phyloP scores from a whole-genome alignment of 1,140 invertebrate species.

The Drosophila cardini region DNA sequence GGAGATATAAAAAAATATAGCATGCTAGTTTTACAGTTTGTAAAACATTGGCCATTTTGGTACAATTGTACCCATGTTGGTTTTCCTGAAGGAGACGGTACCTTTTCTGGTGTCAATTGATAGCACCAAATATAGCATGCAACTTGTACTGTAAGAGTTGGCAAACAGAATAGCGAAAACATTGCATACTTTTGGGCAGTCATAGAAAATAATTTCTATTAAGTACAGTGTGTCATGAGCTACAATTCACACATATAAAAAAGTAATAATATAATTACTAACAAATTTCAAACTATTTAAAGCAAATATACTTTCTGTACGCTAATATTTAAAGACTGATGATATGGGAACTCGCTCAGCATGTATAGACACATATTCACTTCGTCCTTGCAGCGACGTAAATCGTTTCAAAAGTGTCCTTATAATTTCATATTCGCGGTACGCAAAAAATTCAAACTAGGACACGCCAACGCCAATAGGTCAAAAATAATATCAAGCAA shows the following conservation, averaged over 20 bases:
- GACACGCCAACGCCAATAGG: background rate
- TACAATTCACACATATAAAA: too few species aligned
- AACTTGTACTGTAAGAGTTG: background rate
- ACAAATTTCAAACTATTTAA: too few species aligned
- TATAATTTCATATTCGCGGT: slow-evolving; percentile 9
- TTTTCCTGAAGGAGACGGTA: background rate
- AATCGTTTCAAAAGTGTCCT: background rate
- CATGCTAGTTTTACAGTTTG: too few species aligned
- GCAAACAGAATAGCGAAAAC: background rate
- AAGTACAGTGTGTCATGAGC: background rate
- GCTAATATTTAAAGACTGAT: background rate
- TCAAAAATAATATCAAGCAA: background rate
- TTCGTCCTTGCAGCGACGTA: background rate
- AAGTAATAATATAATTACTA: too few species aligned
- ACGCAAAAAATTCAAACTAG: background rate
- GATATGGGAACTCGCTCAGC: background rate
- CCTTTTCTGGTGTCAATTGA: background rate
- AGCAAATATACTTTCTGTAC: background rate
- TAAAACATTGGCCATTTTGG: background rate
- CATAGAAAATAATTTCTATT: background rate
- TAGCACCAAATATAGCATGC: background rate
- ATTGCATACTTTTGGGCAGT: slow-evolving; percentile 3
- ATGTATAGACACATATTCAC: background rate
- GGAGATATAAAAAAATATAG: too few species aligned
- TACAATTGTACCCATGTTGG: background rate